Base-by-base conservation (phyloP, 2,113 vertebrate genomes). In the Phoenicopterus ruber region DNA sequence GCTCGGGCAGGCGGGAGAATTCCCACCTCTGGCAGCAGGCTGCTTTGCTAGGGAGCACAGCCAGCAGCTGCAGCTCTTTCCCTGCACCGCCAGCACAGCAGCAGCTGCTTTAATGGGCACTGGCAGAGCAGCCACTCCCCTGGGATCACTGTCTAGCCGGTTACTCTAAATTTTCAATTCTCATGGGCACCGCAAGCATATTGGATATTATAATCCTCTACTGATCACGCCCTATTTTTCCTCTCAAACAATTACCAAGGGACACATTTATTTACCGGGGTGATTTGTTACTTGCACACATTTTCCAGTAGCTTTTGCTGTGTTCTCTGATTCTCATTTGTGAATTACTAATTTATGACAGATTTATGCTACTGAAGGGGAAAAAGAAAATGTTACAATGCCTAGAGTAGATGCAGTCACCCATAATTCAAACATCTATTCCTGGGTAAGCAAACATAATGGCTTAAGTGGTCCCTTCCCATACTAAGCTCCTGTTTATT, bases 131-230 rank as follows among this genome's bases (percentile, higher is more conserved):
- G n/a, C 74, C 3, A 13, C n/a, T 38, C 85, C 80, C 24, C 44
- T 7, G 40, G 54, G 46, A 80, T 24, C 7, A 0, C 18, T 8
- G 2, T 16, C 82, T 49, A 21, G 28, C 62, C 0, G 0, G 32
- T 28, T 93, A 72, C 20, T 50, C 29, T 17, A 34, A 40, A 67
- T 73, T 74, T 49, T 54, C 34, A 59, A 2, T 46, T 78, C 59
- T 54, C 34, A 34, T 5, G 18, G 50, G 42, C 34, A 79, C 13
- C n/a, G 44, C 46, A 47, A 66, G 32, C n/a, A 62, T 16, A 67
- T 1, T 76, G 16, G 34, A 34, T 65, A 72, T 26, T 44, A 50
- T 8, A 62, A 54, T 44, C 32, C 59, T 42, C 42, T 42, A 57
- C 18, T 31, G 40, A 63, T 57, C 62, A n/a, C 2, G 0, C 7